Evolutionary conservation across 2,797 vertebrate species (phyloP).

Genomic region (Synanceia verrucosa): DNA sequence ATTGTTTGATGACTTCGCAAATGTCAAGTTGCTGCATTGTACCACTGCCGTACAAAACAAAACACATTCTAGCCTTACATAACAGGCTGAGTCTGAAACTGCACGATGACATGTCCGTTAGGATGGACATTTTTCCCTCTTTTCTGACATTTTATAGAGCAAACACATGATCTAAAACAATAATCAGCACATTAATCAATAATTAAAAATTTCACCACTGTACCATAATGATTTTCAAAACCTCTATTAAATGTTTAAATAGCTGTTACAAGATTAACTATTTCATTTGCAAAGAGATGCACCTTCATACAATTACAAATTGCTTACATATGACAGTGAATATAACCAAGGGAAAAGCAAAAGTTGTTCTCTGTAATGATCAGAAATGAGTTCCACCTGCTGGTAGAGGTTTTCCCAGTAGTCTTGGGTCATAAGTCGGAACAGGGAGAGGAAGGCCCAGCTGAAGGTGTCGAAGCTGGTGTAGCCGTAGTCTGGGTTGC

Average conservation of each 20-base stretch:
- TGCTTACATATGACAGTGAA: neutral
- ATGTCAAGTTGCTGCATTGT: constrained; percentile 24
- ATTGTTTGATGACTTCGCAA: constrained; percentile 31
- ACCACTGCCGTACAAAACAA: constrained; percentile 6
- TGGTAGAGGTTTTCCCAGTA: constrained; percentile 99
- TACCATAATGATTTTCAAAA: no score
- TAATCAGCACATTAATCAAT: no score
- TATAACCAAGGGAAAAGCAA: neutral
- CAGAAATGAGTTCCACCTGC: constrained; percentile 80
- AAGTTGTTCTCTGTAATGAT: neutral
- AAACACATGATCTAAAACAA: no score
- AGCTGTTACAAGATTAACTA: no score
- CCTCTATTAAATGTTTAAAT: no score
- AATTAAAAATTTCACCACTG: no score
- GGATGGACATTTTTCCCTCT: no score
- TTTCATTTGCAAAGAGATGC: no score
- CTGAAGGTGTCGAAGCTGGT: constrained; percentile 98
- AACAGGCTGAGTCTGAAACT: constrained; percentile 10
- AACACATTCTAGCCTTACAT: neutral
- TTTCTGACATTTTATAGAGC: no score
- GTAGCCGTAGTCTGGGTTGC: constrained; percentile 96
- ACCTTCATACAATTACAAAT: no score
- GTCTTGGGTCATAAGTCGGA: constrained; percentile 99
- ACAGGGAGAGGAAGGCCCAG: constrained; percentile 98
- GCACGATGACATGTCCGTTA: constrained; percentile 1